Conservation (phyloP, 2,113 vertebrate genomes). For the Cryptomyrus ogoouensis region DNA sequence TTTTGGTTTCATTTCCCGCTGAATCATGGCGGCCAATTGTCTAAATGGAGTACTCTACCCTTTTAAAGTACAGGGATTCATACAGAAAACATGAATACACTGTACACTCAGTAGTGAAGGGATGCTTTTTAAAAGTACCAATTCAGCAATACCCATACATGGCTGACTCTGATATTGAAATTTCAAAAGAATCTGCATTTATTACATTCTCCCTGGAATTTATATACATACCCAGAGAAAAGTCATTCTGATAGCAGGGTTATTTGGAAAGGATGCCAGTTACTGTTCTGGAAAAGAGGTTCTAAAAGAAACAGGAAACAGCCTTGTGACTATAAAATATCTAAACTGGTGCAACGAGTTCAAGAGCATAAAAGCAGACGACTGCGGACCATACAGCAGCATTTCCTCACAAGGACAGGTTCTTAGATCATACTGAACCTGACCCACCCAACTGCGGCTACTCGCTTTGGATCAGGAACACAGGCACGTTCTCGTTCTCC, state of each 20-base stretch:
- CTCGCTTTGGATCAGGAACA: conserved; percentile 33
- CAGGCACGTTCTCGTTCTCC: not conserved
- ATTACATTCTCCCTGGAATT: not conserved
- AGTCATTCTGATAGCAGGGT: not conserved
- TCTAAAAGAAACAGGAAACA: not conserved
- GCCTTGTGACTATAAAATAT: not conserved
- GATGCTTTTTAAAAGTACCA: not conserved
- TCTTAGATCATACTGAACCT: not conserved
- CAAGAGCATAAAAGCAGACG: not conserved
- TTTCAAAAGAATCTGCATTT: not conserved
- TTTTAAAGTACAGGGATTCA: not conserved
- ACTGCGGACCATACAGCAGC: not conserved
- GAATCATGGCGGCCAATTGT: not conserved
- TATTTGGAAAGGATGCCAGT: not conserved
- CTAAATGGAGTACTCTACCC: not conserved
- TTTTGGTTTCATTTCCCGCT: not conserved
- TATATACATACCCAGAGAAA: not conserved
- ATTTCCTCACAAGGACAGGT: not conserved
- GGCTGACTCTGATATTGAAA: not conserved
- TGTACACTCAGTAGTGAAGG: not conserved
- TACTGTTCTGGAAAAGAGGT: not conserved
- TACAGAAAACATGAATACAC: not conserved
- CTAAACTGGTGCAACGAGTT: not conserved
- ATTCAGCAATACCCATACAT: not conserved
- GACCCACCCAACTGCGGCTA: not conserved